Evolutionary conservation across 2,113 vertebrate genomes (phyloP).

Genomic region (Melanostigma gelatinosum): DNA sequence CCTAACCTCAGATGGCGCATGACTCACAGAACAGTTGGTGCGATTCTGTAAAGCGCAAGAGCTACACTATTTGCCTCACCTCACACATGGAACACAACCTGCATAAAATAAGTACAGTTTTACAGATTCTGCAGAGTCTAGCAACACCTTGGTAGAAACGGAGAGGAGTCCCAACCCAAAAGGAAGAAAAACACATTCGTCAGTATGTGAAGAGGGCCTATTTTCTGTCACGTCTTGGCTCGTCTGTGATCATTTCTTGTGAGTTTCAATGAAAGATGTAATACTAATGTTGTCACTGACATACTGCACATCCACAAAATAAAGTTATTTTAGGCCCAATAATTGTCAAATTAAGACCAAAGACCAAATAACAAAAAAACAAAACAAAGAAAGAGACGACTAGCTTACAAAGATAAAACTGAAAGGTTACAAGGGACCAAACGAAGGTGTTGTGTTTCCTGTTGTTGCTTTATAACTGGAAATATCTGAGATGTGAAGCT

Average conservation of each 20-base stretch:
- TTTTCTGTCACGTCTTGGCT: conserved; percentile 58
- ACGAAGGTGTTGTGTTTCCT: conserved; percentile 12
- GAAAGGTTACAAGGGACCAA: conserved; percentile 29
- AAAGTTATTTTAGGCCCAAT: conserved; percentile 70
- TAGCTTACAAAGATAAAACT: conserved; percentile 60
- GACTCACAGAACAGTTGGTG: conserved; percentile 43
- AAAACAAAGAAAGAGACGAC: conserved; percentile 12
- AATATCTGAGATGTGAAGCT: conserved; percentile 14
- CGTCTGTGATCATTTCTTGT: conserved; percentile 65
- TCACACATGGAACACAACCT: conserved; percentile 44
- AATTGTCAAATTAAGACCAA: conserved; percentile 76
- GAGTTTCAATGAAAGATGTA: conserved; percentile 66
- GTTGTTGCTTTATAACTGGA: conserved; percentile 24
- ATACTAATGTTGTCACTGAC: conserved; percentile 67
- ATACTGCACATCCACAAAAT: conserved; percentile 45
- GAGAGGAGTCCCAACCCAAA: conserved; percentile 37
- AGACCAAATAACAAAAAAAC: conserved; percentile 56
- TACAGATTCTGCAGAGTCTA: conserved; percentile 40
- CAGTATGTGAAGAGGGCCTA: conserved; percentile 46
- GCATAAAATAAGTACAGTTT: conserved; percentile 43
- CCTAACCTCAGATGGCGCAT: conserved; percentile 32
- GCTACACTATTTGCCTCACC: conserved; percentile 44
- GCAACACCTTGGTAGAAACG: conserved; percentile 36
- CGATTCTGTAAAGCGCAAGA: conserved; percentile 31
- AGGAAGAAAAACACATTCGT: conserved; percentile 50